A percentile compares a stretch with the other conserved stretches of the same genome.
These are phyloP conservation scores for Sphaerodactylus townsendi DNA, from an alignment of 2,113 vertebrate genomes.

Conservation along the genomic window DNA sequence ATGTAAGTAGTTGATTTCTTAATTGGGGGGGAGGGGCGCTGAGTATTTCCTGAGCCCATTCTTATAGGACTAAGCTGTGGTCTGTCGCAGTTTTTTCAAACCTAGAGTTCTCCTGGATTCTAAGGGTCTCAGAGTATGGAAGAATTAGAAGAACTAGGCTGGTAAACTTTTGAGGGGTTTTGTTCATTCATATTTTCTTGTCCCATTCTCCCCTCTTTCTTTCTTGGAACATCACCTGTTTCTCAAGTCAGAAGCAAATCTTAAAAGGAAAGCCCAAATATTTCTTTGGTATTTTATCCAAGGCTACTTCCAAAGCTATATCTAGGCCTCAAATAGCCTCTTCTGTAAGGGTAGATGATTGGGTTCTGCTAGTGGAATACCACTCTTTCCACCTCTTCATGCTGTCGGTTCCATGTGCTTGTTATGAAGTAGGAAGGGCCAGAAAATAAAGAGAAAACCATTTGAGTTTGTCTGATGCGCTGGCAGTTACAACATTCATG, in stretches of 20 bases:
- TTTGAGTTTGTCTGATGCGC: neutral
- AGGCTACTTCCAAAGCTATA: neutral
- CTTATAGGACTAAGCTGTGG: too few relatives aligned
- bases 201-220: neutral
- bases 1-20: too few relatives aligned
- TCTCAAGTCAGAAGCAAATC: too few relatives aligned
- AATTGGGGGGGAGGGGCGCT: too few relatives aligned
- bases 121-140: neutral
- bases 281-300: neutral
- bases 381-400: neutral
- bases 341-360: neutral
- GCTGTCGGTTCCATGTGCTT: neutral
- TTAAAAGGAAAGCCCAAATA: too few relatives aligned
- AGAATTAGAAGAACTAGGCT: too few relatives aligned
- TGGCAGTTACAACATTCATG: too few relatives aligned
- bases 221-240: too few relatives aligned
- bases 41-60: too few relatives aligned
- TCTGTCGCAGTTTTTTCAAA: neutral
- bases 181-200: neutral
- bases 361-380: fast-evolving
- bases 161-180: neutral
- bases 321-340: neutral
- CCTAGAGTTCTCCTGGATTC: neutral
- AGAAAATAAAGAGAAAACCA: neutral
- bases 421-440: fast-evolving